Evolutionary conservation across 2,888 invertebrate species (phyloP), one percentile per base, ranked within the genome.

Genomic region (Masnerella sp.): DNA sequence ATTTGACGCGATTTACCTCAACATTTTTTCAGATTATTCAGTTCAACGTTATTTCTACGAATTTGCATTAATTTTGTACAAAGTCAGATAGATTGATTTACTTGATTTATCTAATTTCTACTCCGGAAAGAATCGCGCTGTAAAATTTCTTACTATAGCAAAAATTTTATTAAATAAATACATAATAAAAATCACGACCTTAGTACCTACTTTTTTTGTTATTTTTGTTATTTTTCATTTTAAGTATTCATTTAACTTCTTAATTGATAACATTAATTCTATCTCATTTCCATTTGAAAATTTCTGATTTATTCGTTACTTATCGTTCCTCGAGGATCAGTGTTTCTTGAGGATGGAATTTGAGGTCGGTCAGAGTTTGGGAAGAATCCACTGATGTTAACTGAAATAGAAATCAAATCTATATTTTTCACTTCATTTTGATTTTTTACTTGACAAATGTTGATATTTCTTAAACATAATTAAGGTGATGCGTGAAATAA

Each of bases 321-420:
- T 93, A 96, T 92, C 96, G 94, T 89, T 96, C 96, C 89, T 98
- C 97, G 81, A 98, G 90, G 90, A 95, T 96, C 80, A 98, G 92
- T 78, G 97, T 97, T 90, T 98, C 98, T 90, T 98, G 97, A 56
- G 96, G 95, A 88, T 91, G 96, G 82, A 98, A 91, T 88, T 96
- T 96, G 79, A 97, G 89, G 79, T 94, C 92, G 86, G 92, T 90
- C 80, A 98, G 89, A 73, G 96, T 94, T 88, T 92, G 91, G 83
- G 89, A 91, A 42, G 90, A 89, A 88, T 96, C 93, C 88, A 95
- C 90, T 76, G 92, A 90, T 75, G 96, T 95, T 77, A 96, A 89
- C 96, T 96, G 90, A 78, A 83, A 83, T n/a, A n/a, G n/a, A n/a
- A n/a, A n/a, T n/a, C n/a, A n/a, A n/a, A n/a, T n/a, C n/a, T n/a